Conservation (phyloP, 2,113 vertebrate species). For the Salvelinus fontinalis region DNA sequence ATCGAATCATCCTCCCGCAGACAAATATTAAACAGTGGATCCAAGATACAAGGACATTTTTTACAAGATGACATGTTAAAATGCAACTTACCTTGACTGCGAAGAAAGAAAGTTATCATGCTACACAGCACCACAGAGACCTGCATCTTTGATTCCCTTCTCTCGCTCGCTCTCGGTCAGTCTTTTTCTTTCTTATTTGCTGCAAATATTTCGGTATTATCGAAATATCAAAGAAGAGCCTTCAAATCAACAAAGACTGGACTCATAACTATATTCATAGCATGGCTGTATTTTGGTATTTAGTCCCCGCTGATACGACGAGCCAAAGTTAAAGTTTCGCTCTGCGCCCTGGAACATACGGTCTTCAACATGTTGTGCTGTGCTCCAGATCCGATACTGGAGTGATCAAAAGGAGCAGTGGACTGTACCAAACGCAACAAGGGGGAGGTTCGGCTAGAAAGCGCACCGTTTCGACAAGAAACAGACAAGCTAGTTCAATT, state of each 20-base stretch:
- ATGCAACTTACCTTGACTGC: conserved; percentile 66
- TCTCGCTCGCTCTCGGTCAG: background rate
- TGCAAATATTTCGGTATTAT: conserved; percentile 17
- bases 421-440: conserved; percentile 57
- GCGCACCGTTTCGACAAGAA: background rate
- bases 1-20: background rate
- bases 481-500: background rate
- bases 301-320: conserved; percentile 36
- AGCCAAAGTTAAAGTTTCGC: conserved; percentile 66
- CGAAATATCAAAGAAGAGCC: conserved; percentile 40
- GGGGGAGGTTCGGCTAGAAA: conserved; percentile 21
- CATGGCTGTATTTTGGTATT: conserved; percentile 56
- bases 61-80: background rate
- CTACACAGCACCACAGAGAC: conserved; percentile 63
- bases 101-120: conserved; percentile 65
- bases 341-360: background rate
- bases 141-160: conserved; percentile 50
- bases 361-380: conserved; percentile 71
- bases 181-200: background rate
- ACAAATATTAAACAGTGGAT: background rate
- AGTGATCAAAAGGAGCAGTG: conserved; percentile 64
- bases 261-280: conserved; percentile 41
- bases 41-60: background rate
- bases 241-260: background rate
- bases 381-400: conserved; percentile 48